Conservation (phyloP, 2,113 vertebrate species). For the Rhizomys pruinosus region DNA sequence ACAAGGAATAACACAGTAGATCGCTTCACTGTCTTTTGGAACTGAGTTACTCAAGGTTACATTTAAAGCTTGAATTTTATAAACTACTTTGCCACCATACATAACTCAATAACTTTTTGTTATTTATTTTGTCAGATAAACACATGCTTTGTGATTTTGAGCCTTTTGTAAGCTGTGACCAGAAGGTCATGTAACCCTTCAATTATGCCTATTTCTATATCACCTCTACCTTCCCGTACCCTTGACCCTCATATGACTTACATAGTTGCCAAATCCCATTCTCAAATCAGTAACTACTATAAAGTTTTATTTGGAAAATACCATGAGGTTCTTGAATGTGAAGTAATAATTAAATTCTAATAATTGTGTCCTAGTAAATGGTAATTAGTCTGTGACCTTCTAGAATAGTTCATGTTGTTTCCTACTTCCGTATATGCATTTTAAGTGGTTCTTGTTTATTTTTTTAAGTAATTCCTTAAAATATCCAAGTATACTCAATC, state of each 20-base stretch:
- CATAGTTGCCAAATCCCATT: slow-evolving; percentile 1
- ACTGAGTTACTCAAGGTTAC: neutral
- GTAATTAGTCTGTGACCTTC: neutral
- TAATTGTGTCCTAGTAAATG: slow-evolving; percentile 44
- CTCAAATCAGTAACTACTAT: slow-evolving; percentile 34
- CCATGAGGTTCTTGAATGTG: slow-evolving; percentile 51
- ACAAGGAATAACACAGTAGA: neutral
- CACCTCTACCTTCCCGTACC: neutral
- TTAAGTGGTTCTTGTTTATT: slow-evolving; percentile 52
- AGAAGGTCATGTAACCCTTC: neutral
- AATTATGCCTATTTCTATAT: slow-evolving; percentile 19
- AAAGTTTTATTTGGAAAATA: slow-evolving; percentile 61
- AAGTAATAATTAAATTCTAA: slow-evolving; percentile 53
- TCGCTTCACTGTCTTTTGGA: slow-evolving; percentile 1
- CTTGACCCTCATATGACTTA: neutral
- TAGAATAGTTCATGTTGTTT: slow-evolving; percentile 46
- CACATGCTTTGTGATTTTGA: slow-evolving; percentile 48
- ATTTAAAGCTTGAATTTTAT: slow-evolving; percentile 55
- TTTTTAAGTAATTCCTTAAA: slow-evolving; percentile 55
- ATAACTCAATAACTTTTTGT: slow-evolving; percentile 43
- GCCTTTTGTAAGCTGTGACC: slow-evolving; percentile 27
- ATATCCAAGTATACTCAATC: slow-evolving; percentile 24
- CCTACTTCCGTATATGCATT: slow-evolving; percentile 46
- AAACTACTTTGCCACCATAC: slow-evolving; percentile 12
- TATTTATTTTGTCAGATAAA: slow-evolving; percentile 43